Evolutionary conservation across 2,888 invertebrate genomes (phyloP).

Genomic region (Temnothorax unifasciatus): DNA sequence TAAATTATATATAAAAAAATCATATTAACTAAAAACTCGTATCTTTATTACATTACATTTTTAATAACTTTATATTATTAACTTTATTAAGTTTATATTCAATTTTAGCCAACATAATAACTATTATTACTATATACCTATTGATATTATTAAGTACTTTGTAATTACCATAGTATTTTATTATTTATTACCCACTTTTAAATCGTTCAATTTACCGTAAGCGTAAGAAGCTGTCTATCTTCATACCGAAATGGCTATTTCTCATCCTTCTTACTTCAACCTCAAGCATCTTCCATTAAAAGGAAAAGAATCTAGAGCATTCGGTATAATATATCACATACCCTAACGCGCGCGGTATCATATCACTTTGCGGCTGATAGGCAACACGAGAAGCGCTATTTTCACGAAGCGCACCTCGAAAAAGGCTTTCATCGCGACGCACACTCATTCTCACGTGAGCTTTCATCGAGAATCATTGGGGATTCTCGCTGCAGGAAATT

Average conservation of each 20-base stretch:
- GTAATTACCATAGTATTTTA: neutral
- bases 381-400: slow-evolving; percentile 43
- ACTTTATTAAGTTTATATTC: neutral
- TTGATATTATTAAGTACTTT: neutral
- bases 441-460: slow-evolving; percentile 34
- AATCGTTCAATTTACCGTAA: neutral
- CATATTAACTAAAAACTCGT: too few species aligned
- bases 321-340: slow-evolving; percentile 32
- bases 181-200: neutral
- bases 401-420: slow-evolving; percentile 35
- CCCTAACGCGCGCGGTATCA: slow-evolving; percentile 15
- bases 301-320: slow-evolving; percentile 23
- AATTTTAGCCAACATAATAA: neutral
- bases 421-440: slow-evolving; percentile 42
- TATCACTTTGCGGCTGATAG: slow-evolving; percentile 35
- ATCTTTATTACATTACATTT: slow-evolving; percentile 2
- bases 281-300: slow-evolving; percentile 24
- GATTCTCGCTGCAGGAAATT: slow-evolving; percentile 74
- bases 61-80: neutral
- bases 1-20: too few species aligned
- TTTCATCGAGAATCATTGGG: slow-evolving; percentile 69
- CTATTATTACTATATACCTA: neutral
- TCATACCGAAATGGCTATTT: neutral
- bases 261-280: slow-evolving; percentile 20
- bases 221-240: neutral